phyloP scores from a whole-genome alignment of 2,113 vertebrate genomes.

The Cercocebus atys region DNA sequence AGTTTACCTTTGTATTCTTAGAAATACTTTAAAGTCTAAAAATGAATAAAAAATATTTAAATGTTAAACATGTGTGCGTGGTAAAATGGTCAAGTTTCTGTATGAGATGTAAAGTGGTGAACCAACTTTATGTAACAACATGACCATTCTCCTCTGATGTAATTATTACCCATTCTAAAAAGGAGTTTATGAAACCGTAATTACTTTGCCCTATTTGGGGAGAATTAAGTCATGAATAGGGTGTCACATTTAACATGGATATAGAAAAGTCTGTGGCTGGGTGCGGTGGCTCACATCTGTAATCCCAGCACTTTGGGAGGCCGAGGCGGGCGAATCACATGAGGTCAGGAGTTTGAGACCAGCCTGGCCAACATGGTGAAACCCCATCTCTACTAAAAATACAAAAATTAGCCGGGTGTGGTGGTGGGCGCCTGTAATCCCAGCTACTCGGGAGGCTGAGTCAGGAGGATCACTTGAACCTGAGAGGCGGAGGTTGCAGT shows the following conservation, averaged over 20 bases:
- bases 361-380: no score
- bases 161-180: slow-evolving; percentile 7
- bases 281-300: no score
- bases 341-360: no score
- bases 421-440: fast-evolving
- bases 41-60: slow-evolving; percentile 16
- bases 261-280: neutral
- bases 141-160: neutral
- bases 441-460: no score
- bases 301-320: no score
- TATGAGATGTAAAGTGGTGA: neutral
- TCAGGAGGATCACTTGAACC: no score
- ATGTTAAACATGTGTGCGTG: neutral
- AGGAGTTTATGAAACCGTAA: neutral
- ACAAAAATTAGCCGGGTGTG: no score
- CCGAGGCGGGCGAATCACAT: no score
- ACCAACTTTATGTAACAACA: neutral
- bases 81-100: neutral
- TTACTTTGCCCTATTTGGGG: neutral
- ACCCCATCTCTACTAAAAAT: no score
- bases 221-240: neutral
- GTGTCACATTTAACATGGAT: neutral
- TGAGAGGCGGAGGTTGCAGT: no score
- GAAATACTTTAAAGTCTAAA: neutral
- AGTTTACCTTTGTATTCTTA: neutral